Conservation (phyloP, 1,140 invertebrate genomes). For the Contarinia nasturtii region DNA sequence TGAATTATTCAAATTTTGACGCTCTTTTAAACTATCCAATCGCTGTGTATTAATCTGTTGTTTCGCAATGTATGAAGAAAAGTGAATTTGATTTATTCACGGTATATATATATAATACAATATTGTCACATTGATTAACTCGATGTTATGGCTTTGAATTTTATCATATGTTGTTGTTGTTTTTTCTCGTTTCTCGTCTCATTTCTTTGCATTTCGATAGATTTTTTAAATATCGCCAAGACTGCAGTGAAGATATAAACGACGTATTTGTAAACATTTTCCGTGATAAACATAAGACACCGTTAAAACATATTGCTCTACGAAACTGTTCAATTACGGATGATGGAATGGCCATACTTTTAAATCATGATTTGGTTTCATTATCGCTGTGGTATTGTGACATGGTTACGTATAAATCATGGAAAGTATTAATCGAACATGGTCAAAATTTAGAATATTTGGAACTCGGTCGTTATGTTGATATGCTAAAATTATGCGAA, state of each 20-base stretch:
- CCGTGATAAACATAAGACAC: conserved; percentile 38
- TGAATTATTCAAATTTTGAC: background rate
- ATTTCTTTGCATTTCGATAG: no score
- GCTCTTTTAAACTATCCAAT: background rate
- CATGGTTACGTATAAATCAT: conserved; percentile 35
- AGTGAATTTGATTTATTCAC: background rate
- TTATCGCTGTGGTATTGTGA: conserved; percentile 54
- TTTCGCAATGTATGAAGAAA: background rate
- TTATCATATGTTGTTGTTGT: background rate
- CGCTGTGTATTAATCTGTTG: background rate
- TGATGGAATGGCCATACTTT: conserved; percentile 40
- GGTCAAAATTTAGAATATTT: conserved; percentile 24
- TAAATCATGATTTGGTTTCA: conserved; percentile 48
- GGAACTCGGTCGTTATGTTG: conserved; percentile 25
- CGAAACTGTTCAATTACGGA: conserved; percentile 49
- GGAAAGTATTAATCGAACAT: conserved; percentile 22
- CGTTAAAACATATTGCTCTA: conserved; percentile 47
- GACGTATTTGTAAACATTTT: conserved; percentile 54
- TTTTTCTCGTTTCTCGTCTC: background rate
- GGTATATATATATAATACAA: background rate
- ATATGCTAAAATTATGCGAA: conserved; percentile 20
- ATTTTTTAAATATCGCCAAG: conserved; percentile 27
- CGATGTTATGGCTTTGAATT: background rate
- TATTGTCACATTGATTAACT: background rate
- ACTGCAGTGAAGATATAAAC: conserved; percentile 29